A percentile compares a stretch with the other conserved stretches of the same genome.
Evolutionary conservation across 2,113 vertebrate genomes (phyloP).

Genomic region (Aix galericulata): DNA sequence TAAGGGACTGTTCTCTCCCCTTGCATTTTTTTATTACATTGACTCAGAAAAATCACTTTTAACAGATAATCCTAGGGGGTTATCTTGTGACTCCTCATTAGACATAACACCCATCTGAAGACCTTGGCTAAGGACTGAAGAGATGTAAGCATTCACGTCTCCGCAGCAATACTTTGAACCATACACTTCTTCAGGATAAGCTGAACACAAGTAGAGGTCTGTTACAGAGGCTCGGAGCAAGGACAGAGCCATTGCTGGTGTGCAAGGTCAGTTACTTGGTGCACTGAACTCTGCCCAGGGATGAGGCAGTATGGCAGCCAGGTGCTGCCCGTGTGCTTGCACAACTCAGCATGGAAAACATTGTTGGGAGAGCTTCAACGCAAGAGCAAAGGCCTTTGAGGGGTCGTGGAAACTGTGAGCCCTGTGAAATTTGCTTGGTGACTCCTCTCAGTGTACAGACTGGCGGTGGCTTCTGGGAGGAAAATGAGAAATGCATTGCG

Average conservation of each 20-base stretch:
- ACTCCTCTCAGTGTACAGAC: background rate
- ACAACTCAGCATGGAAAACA: fast-evolving
- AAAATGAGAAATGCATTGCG: background rate
- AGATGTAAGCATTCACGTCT: fast-evolving
- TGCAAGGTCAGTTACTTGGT: background rate
- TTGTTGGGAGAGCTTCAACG: background rate
- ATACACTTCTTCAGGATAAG: background rate
- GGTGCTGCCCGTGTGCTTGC: background rate
- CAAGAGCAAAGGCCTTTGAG: background rate
- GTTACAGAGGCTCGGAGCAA: background rate
- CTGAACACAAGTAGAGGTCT: background rate
- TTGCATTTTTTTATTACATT: background rate
- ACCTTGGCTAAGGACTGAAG: background rate
- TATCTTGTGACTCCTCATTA: background rate
- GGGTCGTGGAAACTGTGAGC: background rate
- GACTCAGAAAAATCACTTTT: background rate
- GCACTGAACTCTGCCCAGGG: background rate
- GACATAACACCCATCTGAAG: background rate
- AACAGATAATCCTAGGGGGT: background rate
- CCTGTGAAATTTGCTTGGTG: background rate
- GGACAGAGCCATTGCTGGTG: background rate
- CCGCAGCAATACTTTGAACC: background rate
- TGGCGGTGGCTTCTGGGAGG: background rate
- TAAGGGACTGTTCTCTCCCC: background rate
- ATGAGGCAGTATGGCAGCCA: background rate